phyloP scores from a whole-genome alignment of 92 coral and sea anemone species.

The Porites lobata region DNA sequence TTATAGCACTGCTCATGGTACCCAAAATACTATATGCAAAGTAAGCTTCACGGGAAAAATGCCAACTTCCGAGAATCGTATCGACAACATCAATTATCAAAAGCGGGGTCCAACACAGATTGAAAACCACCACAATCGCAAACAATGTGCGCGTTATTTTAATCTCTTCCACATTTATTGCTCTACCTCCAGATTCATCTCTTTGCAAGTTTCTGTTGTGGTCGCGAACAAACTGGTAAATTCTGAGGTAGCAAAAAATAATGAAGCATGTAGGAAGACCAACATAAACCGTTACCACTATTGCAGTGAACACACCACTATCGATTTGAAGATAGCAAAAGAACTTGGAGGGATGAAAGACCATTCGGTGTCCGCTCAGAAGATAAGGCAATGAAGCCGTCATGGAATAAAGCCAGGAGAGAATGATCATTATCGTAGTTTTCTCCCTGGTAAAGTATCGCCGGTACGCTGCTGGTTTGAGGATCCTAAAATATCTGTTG shows the following conservation, averaged over 20 bases:
- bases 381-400: constrained; percentile 66
- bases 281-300: constrained; percentile 34
- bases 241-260: constrained; percentile 58
- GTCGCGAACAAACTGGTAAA: constrained; percentile 62
- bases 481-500: constrained; percentile 72
- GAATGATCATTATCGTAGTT: constrained; percentile 20
- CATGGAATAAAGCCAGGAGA: constrained; percentile 54
- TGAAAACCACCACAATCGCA: constrained; percentile 70
- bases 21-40: constrained; percentile 54
- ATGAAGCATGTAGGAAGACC: constrained; percentile 57
- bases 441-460: constrained; percentile 52
- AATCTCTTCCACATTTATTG: constrained; percentile 63
- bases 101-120: constrained; percentile 67
- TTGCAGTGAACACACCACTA: constrained; percentile 39
- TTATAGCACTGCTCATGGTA: constrained; percentile 59
- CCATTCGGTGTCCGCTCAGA: constrained; percentile 58
- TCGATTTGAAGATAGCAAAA: constrained; percentile 62
- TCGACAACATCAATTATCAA: constrained; percentile 65
- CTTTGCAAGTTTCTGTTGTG: constrained; percentile 56
- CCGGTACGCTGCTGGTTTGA: constrained; percentile 60
- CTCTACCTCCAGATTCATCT: constrained; percentile 20
- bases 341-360: constrained; percentile 74
- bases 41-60: constrained; percentile 56
- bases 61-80: constrained; percentile 58
- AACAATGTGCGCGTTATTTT: constrained; percentile 62